Percentiles rank a stretch among this genome's conserved stretches.
These are phyloP conservation scores for Rhingia rostrata DNA, from an alignment of 2,888 invertebrate genomes.

Conservation along the genomic window DNA sequence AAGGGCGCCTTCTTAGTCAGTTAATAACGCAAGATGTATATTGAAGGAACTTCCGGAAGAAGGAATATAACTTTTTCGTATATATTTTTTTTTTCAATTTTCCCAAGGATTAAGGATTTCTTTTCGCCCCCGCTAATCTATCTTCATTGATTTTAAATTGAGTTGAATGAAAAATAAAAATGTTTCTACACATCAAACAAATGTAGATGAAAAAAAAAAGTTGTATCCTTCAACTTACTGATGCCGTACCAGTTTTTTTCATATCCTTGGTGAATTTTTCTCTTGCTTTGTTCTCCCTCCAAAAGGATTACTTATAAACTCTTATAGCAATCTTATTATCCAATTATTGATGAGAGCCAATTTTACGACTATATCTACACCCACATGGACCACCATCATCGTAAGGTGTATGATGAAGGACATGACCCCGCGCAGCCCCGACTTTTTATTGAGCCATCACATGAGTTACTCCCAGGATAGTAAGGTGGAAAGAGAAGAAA, in stretches of 20 bases:
- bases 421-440: background rate
- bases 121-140: constrained; percentile 57
- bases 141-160: constrained; percentile 72
- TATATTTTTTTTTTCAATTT: constrained; percentile 50
- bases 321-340: constrained; percentile 69
- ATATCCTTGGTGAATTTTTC: background rate
- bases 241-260: background rate
- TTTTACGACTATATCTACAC: constrained; percentile 50
- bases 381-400: constrained; percentile 47
- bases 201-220: constrained; percentile 3
- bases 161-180: constrained; percentile 55
- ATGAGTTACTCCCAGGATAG: constrained; percentile 32
- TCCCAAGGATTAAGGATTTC: constrained; percentile 47
- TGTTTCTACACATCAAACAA: constrained; percentile 43
- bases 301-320: constrained; percentile 56
- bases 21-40: background rate
- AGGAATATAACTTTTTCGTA: constrained; percentile 35
- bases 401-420: constrained; percentile 25
- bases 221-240: background rate
- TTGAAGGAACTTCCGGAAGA: constrained; percentile 12
- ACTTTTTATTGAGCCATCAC: constrained; percentile 4
- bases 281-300: constrained; percentile 34
- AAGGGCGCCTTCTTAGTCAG: constrained; percentile 7
- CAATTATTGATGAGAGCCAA: constrained; percentile 71
- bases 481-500: constrained; percentile 52